Evolutionary conservation across 2,797 vertebrate species (phyloP).

Genomic region (Neosilurus hyrtlii): DNA sequence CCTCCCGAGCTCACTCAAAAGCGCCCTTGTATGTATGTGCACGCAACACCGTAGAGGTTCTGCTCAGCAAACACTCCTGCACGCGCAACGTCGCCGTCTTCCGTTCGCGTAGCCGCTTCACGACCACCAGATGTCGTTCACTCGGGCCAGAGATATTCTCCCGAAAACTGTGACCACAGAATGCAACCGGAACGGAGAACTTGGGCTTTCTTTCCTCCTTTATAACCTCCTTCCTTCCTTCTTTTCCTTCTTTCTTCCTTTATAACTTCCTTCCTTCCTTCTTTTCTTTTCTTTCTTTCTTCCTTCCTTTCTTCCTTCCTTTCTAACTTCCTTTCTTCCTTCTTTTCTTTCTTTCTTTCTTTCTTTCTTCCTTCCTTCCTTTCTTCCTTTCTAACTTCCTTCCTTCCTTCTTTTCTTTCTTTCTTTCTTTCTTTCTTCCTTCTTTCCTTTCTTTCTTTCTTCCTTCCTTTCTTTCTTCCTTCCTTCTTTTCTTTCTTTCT

Average conservation of each 20-base stretch:
- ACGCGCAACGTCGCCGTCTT: slow-evolving; percentile 30
- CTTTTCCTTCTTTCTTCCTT: not conserved
- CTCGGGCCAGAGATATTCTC: not conserved
- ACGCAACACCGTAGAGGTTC: slow-evolving; percentile 67
- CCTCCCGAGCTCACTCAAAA: slow-evolving; percentile 71
- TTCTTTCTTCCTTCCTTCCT: too few relatives aligned
- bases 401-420: too few relatives aligned
- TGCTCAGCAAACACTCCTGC: slow-evolving; percentile 53
- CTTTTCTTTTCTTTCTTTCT: not conserved
- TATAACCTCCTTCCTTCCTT: too few relatives aligned
- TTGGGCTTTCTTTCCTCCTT: not conserved
- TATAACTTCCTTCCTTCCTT: not conserved
- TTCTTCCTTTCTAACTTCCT: too few relatives aligned
- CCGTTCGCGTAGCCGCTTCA: slow-evolving; percentile 19
- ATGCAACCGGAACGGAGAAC: slow-evolving; percentile 2
- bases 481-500: too few relatives aligned
- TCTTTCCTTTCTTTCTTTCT: too few relatives aligned
- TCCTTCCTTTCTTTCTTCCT: too few relatives aligned
- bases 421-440: too few relatives aligned
- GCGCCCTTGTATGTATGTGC: slow-evolving; percentile 68
- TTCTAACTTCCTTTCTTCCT: too few relatives aligned
- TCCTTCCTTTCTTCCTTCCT: too few relatives aligned
- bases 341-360: too few relatives aligned
- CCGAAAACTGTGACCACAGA: slow-evolving; percentile 21
- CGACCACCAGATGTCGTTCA: slow-evolving; percentile 36